Percentiles rank a stretch among this genome's conserved stretches.
phyloP scores from a whole-genome alignment of 1,140 invertebrate genomes.

The Achatina immaculata region DNA sequence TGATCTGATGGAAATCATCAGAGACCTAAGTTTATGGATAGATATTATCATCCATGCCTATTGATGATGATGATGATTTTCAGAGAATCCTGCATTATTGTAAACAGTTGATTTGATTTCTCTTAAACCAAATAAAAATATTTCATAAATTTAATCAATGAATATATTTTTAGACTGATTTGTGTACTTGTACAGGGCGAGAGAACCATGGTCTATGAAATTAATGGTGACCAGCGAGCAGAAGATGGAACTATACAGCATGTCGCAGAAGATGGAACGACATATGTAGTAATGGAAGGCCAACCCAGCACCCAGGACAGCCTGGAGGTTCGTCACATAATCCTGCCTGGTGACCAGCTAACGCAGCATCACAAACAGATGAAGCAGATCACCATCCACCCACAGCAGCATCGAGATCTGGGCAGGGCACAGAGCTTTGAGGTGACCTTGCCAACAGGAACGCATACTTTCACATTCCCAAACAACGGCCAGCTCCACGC shows the following conservation, averaged over 20 bases:
- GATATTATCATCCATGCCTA: too few species aligned
- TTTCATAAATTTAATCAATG: too few species aligned
- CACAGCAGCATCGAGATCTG: background rate
- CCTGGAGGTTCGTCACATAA: conserved; percentile 19
- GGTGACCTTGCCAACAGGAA: conserved; percentile 18
- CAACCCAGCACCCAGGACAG: background rate
- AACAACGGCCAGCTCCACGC: conserved; percentile 5
- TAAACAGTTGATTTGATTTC: too few species aligned
- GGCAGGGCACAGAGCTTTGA: conserved; percentile 7
- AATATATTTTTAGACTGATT: too few species aligned
- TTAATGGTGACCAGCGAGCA: conserved; percentile 11
- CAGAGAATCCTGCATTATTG: too few species aligned
- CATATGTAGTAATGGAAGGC: conserved; percentile 14
- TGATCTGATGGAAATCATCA: too few species aligned
- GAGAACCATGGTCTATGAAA: conserved; percentile 17
- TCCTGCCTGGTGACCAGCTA: conserved; percentile 23
- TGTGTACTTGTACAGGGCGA: conserved; percentile 1
- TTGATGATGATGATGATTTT: too few species aligned
- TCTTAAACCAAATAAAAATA: too few species aligned
- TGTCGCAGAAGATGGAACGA: conserved; percentile 19
- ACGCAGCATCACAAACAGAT: background rate
- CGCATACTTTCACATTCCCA: conserved; percentile 26
- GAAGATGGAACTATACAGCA: background rate
- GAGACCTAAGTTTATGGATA: too few species aligned
- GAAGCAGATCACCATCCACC: conserved; percentile 11